These are phyloP conservation scores for Corvus cornix DNA, from an alignment of 2,113 vertebrate genomes.

Conservation along the genomic window DNA sequence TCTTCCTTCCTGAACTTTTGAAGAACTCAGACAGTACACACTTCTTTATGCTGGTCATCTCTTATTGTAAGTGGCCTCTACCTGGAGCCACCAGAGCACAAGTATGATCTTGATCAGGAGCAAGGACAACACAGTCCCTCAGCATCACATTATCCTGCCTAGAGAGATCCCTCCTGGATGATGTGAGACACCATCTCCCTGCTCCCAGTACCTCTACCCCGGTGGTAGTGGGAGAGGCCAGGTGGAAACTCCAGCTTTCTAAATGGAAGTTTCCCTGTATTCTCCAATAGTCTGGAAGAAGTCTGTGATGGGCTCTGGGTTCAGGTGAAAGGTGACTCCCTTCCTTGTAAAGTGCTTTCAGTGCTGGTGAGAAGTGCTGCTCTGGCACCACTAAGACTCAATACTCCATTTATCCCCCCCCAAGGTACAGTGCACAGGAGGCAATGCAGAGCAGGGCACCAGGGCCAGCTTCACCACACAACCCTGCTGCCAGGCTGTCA, in stretches of 20 bases:
- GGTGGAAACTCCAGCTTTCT: not conserved
- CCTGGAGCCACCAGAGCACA: not conserved
- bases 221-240: not conserved
- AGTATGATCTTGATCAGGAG: not conserved
- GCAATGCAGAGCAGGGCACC: not conserved
- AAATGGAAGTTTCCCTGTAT: not conserved
- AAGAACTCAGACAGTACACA: not conserved
- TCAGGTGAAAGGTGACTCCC: not conserved
- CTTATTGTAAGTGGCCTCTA: not conserved
- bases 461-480: not conserved
- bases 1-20: not conserved
- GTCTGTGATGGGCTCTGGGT: not conserved
- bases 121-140: not conserved
- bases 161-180: not conserved
- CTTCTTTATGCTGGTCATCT: not conserved
- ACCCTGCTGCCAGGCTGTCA: not conserved
- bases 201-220: not conserved
- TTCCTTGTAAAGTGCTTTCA: not conserved
- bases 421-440: not conserved
- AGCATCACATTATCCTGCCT: not conserved
- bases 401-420: not conserved
- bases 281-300: not conserved
- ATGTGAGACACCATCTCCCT: not conserved
- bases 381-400: not conserved
- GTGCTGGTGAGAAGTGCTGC: not conserved